Evolutionary conservation across 2,797 vertebrate genomes (phyloP).

Genomic region (Lepilemur ruficaudatus): DNA sequence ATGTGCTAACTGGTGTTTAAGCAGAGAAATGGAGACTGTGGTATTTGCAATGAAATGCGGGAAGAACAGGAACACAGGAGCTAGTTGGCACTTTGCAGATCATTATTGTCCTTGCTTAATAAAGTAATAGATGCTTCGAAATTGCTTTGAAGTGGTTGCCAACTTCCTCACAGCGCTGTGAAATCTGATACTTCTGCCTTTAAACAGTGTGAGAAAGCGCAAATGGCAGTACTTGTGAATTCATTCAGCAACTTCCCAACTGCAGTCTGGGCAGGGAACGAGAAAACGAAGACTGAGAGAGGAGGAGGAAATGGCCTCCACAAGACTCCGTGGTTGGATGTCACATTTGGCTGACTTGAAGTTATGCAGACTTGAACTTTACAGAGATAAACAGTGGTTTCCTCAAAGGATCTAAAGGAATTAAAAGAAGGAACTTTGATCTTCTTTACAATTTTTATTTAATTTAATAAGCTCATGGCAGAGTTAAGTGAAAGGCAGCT

Average conservation of each 20-base stretch:
- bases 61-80: slow-evolving; percentile 60
- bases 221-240: slow-evolving; percentile 84
- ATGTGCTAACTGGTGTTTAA: slow-evolving; percentile 36
- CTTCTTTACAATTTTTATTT: slow-evolving; percentile 60
- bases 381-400: slow-evolving; percentile 82
- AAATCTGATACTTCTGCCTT: slow-evolving; percentile 85
- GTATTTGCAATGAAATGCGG: slow-evolving; percentile 62
- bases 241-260: slow-evolving; percentile 86
- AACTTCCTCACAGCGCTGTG: slow-evolving; percentile 82
- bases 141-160: slow-evolving; percentile 86
- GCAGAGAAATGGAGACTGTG: slow-evolving; percentile 37
- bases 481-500: slow-evolving; percentile 66
- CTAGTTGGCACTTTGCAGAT: slow-evolving; percentile 73
- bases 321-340: slow-evolving; percentile 71
- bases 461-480: slow-evolving; percentile 69
- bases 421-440: slow-evolving; percentile 62
- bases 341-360: slow-evolving; percentile 81
- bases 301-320: slow-evolving; percentile 12
- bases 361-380: slow-evolving; percentile 79
- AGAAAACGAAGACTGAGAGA: slow-evolving; percentile 58
- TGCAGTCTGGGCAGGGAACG: slow-evolving; percentile 75
- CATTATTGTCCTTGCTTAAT: slow-evolving; percentile 83
- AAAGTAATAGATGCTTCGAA: slow-evolving; percentile 84
- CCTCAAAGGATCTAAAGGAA: slow-evolving; percentile 73
- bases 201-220: slow-evolving; percentile 83